Evolutionary conservation across 2,888 invertebrate genomes (phyloP).

Genomic region (Calameuta filiformis): DNA sequence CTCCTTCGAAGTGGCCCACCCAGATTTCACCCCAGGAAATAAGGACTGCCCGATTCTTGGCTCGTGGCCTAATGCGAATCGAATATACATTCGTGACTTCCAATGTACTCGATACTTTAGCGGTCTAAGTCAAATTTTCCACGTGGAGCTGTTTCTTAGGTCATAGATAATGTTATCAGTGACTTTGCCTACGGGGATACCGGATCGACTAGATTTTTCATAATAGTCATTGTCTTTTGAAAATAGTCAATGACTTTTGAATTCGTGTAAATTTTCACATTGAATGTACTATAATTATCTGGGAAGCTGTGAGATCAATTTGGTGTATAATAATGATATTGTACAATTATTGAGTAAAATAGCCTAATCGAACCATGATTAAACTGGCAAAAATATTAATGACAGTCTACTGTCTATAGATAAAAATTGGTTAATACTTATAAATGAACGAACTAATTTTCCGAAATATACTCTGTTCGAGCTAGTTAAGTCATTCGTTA

Average conservation of each 20-base stretch:
- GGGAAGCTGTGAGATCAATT: not conserved
- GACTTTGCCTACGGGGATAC: not conserved
- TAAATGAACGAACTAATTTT: not conserved
- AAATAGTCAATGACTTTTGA: not conserved
- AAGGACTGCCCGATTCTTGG: not conserved
- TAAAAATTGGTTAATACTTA: not conserved
- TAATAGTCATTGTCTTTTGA: not conserved
- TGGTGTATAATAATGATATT: not conserved
- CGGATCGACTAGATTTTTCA: not conserved
- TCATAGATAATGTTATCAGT: not conserved
- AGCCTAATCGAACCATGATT: not conserved
- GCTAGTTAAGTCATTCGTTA: constrained; percentile 48
- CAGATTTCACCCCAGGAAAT: constrained; percentile 9
- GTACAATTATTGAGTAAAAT: not conserved
- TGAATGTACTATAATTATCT: not conserved
- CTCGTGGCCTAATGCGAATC: not conserved
- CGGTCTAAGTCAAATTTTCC: not conserved
- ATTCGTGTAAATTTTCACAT: not conserved
- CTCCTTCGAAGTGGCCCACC: constrained; percentile 1
- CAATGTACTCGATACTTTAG: not conserved
- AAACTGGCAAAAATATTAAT: not conserved
- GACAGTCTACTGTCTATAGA: not conserved
- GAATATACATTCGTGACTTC: not conserved
- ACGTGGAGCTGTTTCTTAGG: not conserved
- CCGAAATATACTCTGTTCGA: constrained; percentile 14